Evolutionary conservation across 2,888 invertebrate genomes (phyloP), one percentile per base, ranked within the genome.

Genomic region (Plusia festucae): DNA sequence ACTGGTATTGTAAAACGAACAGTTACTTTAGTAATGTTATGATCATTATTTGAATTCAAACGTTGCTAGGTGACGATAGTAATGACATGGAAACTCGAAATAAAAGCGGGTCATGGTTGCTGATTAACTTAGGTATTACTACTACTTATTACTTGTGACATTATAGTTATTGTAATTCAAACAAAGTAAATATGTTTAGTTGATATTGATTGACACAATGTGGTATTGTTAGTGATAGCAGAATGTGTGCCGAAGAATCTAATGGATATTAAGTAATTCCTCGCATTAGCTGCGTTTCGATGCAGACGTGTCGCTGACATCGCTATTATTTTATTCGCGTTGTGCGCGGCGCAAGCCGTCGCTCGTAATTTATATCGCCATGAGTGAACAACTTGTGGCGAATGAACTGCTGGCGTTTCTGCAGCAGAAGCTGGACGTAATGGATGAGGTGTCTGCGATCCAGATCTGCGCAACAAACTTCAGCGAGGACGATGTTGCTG

Each of bases 121-220:
- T 18, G 46, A 49, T 49, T 20, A 20, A 11, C 3, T 20, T 49
- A 18, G 11, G 20, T 49, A 13, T 18, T 49, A 49, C 2, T 11
- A 18, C n/a, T n/a, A n/a, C n/a, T n/a, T 49, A 3, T 11, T 20
- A 49, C 20, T 49, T 49, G 11, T 49, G 46, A 49, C 46, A 49
- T 49, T 9, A 11, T 56, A 51, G 58, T 34, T 60, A 72, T 60
- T 59, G 44, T 22, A 53, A 46, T 67, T 59, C 59, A 49, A 65
- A 63, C 53, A 40, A n/a, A 40, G 40, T 66, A 20, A 58, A 49
- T 55, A 49, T 49, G 49, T 60, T 76, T 32, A 59, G 52, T 72
- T 65, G 20, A 57, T 27, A 66, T 58, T 53, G 22, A 54, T 53
- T 76, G 60, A 68, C 65, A 68, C 63, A 66, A 69, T 16, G 58